phyloP scores from a whole-genome alignment of 2,888 invertebrate genomes.

The Lycaena phlaeas region DNA sequence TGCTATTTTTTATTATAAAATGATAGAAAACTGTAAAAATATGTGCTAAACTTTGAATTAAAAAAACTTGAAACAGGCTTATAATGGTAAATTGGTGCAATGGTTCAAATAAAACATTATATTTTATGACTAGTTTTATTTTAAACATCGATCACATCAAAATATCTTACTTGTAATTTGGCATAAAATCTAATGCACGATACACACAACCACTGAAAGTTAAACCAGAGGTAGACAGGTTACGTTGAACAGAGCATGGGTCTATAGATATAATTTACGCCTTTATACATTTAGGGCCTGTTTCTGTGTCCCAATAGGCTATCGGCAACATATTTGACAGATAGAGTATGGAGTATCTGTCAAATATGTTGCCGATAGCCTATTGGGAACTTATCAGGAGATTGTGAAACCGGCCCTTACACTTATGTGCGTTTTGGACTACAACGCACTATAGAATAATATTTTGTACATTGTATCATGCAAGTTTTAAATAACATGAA shows the following conservation, averaged over 20 bases:
- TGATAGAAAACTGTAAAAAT: too few relatives aligned
- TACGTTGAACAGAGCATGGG: constrained; percentile 25
- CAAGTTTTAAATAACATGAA: background rate
- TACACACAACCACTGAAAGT: constrained; percentile 3
- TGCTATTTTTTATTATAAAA: too few relatives aligned
- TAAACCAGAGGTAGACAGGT: constrained; percentile 10
- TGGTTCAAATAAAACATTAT: constrained; percentile 9
- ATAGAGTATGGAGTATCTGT: too few relatives aligned
- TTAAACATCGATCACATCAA: constrained; percentile 54
- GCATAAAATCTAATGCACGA: constrained; percentile 39
- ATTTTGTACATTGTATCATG: too few relatives aligned
- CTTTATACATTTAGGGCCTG: background rate
- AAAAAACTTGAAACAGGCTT: too few relatives aligned
- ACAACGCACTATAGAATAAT: background rate
- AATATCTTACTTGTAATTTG: constrained; percentile 42
- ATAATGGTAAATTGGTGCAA: constrained; percentile 11
- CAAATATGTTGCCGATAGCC: too few relatives aligned
- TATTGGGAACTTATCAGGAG: too few relatives aligned
- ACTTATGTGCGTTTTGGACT: too few relatives aligned
- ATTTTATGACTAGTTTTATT: constrained; percentile 58
- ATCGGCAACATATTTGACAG: too few relatives aligned
- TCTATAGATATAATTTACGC: background rate
- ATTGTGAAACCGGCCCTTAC: too few relatives aligned
- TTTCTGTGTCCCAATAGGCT: too few relatives aligned
- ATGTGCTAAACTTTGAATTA: too few relatives aligned